Conservation (phyloP, 2,888 invertebrate species). For the Biston betularia region DNA sequence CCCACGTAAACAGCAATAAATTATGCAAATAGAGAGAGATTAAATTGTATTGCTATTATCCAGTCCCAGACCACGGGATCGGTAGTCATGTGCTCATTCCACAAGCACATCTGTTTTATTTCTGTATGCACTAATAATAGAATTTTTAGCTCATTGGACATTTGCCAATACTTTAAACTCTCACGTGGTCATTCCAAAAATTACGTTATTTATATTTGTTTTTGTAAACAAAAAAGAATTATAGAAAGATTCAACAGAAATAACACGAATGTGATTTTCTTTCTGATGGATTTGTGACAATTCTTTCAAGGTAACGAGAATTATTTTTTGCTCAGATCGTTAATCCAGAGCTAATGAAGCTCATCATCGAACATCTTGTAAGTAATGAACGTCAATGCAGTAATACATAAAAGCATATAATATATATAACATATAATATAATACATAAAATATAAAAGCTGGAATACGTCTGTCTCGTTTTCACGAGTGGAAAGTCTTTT, state of each 20-base stretch:
- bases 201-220: constrained; percentile 53
- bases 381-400: too few relatives aligned
- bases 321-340: too few relatives aligned
- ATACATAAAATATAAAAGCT: too few relatives aligned
- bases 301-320: too few relatives aligned
- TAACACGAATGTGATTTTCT: too few relatives aligned
- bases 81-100: constrained; percentile 79
- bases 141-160: constrained; percentile 79
- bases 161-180: constrained; percentile 68
- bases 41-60: constrained; percentile 24
- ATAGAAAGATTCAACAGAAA: not conserved
- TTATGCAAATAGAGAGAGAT: constrained; percentile 9
- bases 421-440: too few relatives aligned
- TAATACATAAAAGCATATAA: too few relatives aligned
- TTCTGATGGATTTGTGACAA: too few relatives aligned
- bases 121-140: constrained; percentile 81
- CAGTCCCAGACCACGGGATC: constrained; percentile 56
- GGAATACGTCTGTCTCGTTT: too few relatives aligned
- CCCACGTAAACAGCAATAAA: constrained; percentile 15
- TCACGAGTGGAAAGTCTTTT: too few relatives aligned
- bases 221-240: constrained; percentile 25
- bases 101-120: constrained; percentile 71
- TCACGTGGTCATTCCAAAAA: constrained; percentile 69
- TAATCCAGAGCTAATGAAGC: too few relatives aligned
- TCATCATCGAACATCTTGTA: too few relatives aligned